Percentiles rank a stretch among this genome's conserved stretches.
Conservation (phyloP, 2,113 vertebrate species). For the Symphodus melops region DNA sequence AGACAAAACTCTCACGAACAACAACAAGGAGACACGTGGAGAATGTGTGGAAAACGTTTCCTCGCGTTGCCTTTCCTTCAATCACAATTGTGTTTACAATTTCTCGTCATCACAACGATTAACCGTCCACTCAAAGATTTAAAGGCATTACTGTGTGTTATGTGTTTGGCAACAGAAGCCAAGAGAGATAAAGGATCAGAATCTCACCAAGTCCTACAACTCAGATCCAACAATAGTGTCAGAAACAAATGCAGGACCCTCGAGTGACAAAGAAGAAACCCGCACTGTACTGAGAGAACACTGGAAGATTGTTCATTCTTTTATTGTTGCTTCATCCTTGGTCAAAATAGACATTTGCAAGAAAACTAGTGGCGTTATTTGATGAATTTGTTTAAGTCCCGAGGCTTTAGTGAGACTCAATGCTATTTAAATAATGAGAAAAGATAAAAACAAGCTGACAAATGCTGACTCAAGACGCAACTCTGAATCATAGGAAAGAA, state of each 20-base stretch:
- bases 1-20: neutral
- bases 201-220: neutral
- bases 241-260: neutral
- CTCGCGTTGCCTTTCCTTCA: too few relatives aligned
- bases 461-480: conserved; percentile 3
- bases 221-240: neutral
- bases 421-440: conserved; percentile 2
- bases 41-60: neutral
- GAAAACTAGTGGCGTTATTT: neutral
- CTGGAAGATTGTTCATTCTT: too few relatives aligned
- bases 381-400: neutral
- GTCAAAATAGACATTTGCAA: neutral
- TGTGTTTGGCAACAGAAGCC: neutral
- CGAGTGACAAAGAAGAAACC: neutral
- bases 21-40: neutral
- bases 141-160: too few relatives aligned
- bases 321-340: neutral
- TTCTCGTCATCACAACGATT: too few relatives aligned
- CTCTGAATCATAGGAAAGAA: conserved; percentile 20
- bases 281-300: too few relatives aligned
- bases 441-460: neutral
- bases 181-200: neutral
- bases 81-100: too few relatives aligned
- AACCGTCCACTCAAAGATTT: neutral
- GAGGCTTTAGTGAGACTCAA: neutral